Conservation (phyloP, 2,888 invertebrate genomes). For the Clivina fossor region DNA sequence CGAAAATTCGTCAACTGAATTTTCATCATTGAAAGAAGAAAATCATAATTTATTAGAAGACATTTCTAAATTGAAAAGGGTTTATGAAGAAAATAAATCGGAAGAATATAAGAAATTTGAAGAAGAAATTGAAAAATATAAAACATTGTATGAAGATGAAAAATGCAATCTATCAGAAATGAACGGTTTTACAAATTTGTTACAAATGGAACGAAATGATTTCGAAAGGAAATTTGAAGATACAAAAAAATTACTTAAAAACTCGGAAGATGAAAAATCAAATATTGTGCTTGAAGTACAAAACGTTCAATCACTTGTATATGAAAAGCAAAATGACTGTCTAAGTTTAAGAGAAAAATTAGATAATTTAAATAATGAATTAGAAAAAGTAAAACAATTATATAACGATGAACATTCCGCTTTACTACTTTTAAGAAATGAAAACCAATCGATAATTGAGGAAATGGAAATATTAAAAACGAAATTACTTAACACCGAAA, state of each 20-base stretch:
- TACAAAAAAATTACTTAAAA: constrained; percentile 11
- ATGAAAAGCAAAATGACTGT: background rate
- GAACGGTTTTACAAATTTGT: too few relatives aligned
- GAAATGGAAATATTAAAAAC: constrained; percentile 9
- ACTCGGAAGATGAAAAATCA: constrained; percentile 4
- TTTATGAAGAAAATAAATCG: constrained; percentile 8
- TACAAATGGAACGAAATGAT: too few relatives aligned
- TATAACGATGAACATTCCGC: background rate
- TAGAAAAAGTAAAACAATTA: constrained; percentile 4
- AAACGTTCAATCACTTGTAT: background rate
- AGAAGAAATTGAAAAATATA: constrained; percentile 5
- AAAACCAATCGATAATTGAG: constrained; percentile 10
- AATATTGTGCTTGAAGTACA: background rate
- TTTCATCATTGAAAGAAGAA: constrained; percentile 15
- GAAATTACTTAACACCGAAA: constrained; percentile 5
- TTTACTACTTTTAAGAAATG: constrained; percentile 1
- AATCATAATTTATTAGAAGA: constrained; percentile 11
- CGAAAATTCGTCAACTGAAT: background rate
- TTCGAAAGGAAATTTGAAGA: too few relatives aligned
- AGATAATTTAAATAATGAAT: constrained; percentile 3
- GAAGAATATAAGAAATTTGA: background rate
- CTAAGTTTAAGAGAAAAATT: background rate
- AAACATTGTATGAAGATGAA: constrained; percentile 1
- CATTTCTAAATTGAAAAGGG: background rate
- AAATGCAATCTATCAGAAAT: too few relatives aligned